Evolutionary conservation across 2,888 invertebrate species (phyloP), one percentile per base, ranked within the genome.

Genomic region (Periphyllus acericola): DNA sequence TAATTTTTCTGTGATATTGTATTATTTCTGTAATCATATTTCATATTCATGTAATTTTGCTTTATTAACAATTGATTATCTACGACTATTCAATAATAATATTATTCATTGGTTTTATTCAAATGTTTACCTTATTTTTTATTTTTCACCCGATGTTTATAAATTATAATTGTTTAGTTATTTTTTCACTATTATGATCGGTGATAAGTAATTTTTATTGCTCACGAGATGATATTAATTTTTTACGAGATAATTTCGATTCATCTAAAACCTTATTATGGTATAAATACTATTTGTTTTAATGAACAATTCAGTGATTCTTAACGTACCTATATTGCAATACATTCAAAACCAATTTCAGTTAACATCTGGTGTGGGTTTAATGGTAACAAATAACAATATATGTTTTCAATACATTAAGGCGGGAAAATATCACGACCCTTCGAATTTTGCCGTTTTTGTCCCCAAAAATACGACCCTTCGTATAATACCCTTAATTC

Each of bases 331-430:
- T n/a, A n/a, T n/a, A 46, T 75, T 76, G 29, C 68, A 32, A 25
- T 78, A 68, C 36, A 36, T 74, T 21, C 19, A 34, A 21, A 68
- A 52, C 46, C n/a, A 46, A 66, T 52, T 68, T 52, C 34, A 25
- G 84, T 76, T 78, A 68, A 85, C 84, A 85, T 85, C 84, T 85
- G 84, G 66, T 78, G 25, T 68, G 32, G 32, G 84, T 68, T 46
- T 32, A 83, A 32, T 83, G 40, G 75, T 68, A 78, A 21, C 68
- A 66, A 83, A 76, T 76, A 76, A 84, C 76, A 76, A 78, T 66
- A 78, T 66, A 84, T 66, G 66, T 76, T 76, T 75, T 66, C 29
- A 14, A 9, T 34, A 46, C 32, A 78, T 85, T 68, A 78, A 78
- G 75, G 84, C 84, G 84, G 84, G 76, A 85, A 85, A 85, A 75